Evolutionary conservation across 2,797 vertebrate genomes (phyloP), one percentile per base, ranked within the genome.

Genomic region (Tachyglossus aculeatus): DNA sequence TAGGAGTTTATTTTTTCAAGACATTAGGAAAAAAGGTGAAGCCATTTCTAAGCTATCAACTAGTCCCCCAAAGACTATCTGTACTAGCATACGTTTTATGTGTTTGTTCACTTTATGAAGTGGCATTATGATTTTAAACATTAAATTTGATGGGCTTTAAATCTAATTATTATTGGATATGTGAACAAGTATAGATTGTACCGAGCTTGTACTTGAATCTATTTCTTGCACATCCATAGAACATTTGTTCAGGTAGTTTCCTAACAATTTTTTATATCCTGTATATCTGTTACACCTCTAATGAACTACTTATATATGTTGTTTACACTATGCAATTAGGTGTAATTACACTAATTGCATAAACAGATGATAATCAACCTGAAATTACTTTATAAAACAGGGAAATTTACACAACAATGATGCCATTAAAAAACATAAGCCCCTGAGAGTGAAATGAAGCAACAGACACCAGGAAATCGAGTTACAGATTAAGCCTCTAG

Each of bases 391-490:
- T 62, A 86, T 91, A 87, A 87, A 90, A 84, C 78, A 88, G 86
- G 88, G 86, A 86, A 83, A 86, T 83, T 83, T 71, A 86, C 79
- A 91, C 88, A 90, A 88, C 86, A 89, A 90, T 90, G 90, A 88
- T 74, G 87, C 86, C 90, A 90, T 92, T 92, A 90, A 90, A 90
- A 90, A 83, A 86, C 74, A 77, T 88, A 87, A 89, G 84, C 76
- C 78, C 81, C 52, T 6, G 69, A 71, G 76, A 74, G 73, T 52
- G 75, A 89, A 83, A 82, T 75, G 90, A 87, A 90, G 84, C 71
- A 77, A 87, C 84, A 83, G 77, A 82, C 85, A 83, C 71, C 81
- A 88, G 88, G 88, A 88, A 87, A 91, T 91, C 89, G 82, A 80
- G 87, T 87, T 81, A 80, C 56, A 82, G 89, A 89, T 91, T 91